A percentile compares a stretch with the other conserved stretches of the same genome.
Conservation (phyloP, 1,140 invertebrate species). For the Scaptomyza hsui region DNA sequence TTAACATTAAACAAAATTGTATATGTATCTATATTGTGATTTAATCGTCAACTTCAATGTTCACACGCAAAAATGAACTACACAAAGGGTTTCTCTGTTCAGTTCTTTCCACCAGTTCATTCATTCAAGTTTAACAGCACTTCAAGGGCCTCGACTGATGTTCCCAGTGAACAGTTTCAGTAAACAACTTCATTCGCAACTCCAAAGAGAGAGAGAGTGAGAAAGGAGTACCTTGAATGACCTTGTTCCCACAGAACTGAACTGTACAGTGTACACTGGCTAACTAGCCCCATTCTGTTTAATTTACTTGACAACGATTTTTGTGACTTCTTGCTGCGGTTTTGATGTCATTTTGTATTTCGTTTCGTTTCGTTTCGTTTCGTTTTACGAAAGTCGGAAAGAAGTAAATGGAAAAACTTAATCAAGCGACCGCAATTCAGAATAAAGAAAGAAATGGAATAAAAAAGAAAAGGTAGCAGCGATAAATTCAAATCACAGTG, state of each 20-base stretch:
- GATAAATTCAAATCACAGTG: slow-evolving; percentile 59
- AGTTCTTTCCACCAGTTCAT: not conserved
- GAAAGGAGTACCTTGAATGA: slow-evolving; percentile 32
- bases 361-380: slow-evolving; percentile 21
- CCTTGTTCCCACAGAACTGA: slow-evolving; percentile 51
- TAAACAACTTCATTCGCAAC: slow-evolving; percentile 19
- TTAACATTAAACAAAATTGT: too few species aligned
- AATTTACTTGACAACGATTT: slow-evolving; percentile 43
- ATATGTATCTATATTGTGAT: too few species aligned
- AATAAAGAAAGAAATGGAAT: slow-evolving; percentile 42
- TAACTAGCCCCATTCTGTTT: slow-evolving; percentile 27
- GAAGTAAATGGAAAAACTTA: slow-evolving; percentile 35
- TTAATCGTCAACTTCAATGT: too few species aligned
- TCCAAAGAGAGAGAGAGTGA: not conserved
- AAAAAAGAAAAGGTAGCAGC: slow-evolving; percentile 47
- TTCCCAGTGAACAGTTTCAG: slow-evolving; percentile 26
- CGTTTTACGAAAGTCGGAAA: slow-evolving; percentile 25
- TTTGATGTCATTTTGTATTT: slow-evolving; percentile 34
- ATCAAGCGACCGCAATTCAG: slow-evolving; percentile 39
- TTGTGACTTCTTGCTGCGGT: slow-evolving; percentile 16
- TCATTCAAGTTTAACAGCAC: slow-evolving; percentile 22
- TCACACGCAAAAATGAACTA: too few species aligned
- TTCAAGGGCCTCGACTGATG: slow-evolving; percentile 18
- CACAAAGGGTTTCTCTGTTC: slow-evolving; percentile 12
- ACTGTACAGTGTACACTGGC: slow-evolving; percentile 19